Conservation (phyloP, 1,140 invertebrate species). For the Phymorhynchus buccinoides region DNA sequence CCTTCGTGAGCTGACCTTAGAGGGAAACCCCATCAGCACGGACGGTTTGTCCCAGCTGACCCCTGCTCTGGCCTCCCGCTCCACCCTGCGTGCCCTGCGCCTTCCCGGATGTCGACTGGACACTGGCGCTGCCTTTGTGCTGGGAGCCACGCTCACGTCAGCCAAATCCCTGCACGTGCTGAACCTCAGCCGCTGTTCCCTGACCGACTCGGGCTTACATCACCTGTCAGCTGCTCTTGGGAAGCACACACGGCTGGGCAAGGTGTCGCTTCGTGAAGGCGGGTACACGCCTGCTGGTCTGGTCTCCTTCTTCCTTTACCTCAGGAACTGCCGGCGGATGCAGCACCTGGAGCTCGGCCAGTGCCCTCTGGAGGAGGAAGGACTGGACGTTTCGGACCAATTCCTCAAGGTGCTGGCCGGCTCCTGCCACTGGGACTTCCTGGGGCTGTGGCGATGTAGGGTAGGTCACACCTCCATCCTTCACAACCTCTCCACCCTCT, state of each 20-base stretch:
- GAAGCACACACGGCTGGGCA: constrained; percentile 4
- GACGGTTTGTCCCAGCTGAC: constrained; percentile 19
- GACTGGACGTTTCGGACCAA: background rate
- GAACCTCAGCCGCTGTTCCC: constrained; percentile 25
- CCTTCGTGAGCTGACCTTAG: constrained; percentile 24
- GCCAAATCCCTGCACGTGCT: constrained; percentile 23
- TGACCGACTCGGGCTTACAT: constrained; percentile 19
- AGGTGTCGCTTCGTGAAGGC: constrained; percentile 22
- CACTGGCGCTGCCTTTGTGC: constrained; percentile 22
- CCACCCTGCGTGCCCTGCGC: constrained; percentile 23
- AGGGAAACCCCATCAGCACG: constrained; percentile 13
- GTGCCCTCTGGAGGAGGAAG: constrained; percentile 24
- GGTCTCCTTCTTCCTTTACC: constrained; percentile 9
- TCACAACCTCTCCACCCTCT: background rate
- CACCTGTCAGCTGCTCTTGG: background rate
- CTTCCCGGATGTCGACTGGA: constrained; percentile 23
- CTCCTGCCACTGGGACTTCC: constrained; percentile 15
- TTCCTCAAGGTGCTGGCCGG: background rate
- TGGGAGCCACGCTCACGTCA: constrained; percentile 20
- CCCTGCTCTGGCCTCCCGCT: constrained; percentile 5
- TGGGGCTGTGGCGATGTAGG: constrained; percentile 30
- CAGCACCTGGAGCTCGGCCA: constrained; percentile 29
- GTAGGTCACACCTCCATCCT: constrained; percentile 18
- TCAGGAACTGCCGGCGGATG: background rate
- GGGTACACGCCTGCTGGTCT: constrained; percentile 21